Percentiles rank a stretch among this genome's conserved stretches.
Conservation (phyloP, 2,113 vertebrate genomes). For the Pseudonaja textilis region DNA sequence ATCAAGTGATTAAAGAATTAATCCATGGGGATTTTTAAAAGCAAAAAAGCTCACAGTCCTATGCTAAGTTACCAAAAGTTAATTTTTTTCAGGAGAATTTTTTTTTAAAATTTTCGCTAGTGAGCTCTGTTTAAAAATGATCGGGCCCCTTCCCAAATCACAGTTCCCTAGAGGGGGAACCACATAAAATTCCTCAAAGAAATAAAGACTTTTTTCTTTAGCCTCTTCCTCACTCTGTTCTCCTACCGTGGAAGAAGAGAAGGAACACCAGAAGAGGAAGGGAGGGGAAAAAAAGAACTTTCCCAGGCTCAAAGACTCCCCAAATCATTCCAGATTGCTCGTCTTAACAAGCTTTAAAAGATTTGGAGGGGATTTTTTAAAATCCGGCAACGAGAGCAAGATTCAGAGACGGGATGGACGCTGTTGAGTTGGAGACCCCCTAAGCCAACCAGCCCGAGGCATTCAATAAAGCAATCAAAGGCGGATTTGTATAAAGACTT, state of each 20-base stretch:
- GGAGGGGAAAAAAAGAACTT: not conserved
- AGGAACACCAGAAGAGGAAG: not conserved
- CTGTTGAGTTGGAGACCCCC: not conserved
- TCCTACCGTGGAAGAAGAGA: not conserved
- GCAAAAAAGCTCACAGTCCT: not conserved
- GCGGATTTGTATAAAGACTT: rapidly evolving
- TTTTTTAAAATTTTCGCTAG: not conserved
- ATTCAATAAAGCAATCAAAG: not conserved
- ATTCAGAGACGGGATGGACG: not conserved
- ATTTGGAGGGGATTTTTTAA: not conserved
- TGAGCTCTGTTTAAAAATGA: not conserved
- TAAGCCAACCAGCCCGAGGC: not conserved
- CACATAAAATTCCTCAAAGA: not conserved
- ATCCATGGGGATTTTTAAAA: not conserved
- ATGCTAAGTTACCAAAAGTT: not conserved
- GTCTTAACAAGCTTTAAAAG: not conserved
- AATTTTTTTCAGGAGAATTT: not conserved
- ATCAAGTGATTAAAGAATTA: not conserved
- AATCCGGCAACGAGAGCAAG: not conserved
- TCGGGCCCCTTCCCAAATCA: not conserved
- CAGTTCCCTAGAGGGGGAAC: not conserved
- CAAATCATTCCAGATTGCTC: not conserved
- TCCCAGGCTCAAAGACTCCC: not conserved
- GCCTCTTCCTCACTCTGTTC: not conserved
- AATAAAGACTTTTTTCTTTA: not conserved